phyloP scores from a whole-genome alignment of 2,888 invertebrate species.

The Chymomyza caudatula region DNA sequence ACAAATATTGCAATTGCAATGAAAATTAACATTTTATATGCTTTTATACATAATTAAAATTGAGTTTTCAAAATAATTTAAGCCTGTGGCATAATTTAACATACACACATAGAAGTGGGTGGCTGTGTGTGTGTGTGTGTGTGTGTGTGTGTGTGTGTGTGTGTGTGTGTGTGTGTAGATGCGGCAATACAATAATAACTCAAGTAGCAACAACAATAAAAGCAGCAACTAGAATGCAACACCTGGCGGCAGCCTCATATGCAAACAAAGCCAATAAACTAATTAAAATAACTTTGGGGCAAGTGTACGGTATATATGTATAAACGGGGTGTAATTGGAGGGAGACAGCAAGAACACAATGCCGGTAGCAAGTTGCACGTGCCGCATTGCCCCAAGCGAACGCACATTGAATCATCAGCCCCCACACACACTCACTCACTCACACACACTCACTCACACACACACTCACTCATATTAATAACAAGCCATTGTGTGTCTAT shows the following conservation, averaged over 20 bases:
- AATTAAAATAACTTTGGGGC: conserved; percentile 29
- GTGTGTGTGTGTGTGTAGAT: too few species aligned
- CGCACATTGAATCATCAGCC: neutral
- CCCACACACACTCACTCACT: too few species aligned
- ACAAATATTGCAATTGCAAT: conserved; percentile 42
- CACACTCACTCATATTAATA: neutral
- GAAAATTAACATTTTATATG: conserved; percentile 44
- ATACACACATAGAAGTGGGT: neutral
- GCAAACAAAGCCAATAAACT: conserved; percentile 29
- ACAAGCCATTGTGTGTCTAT: neutral
- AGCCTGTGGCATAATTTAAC: neutral
- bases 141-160: neutral
- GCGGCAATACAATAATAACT: too few species aligned
- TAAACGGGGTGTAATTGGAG: too few species aligned
- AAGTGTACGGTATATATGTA: too few species aligned
- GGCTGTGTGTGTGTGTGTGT: neutral
- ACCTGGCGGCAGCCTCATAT: conserved; percentile 43
- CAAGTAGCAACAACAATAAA: conserved; percentile 1
- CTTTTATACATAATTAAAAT: conserved; percentile 33
- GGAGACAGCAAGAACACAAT: too few species aligned
- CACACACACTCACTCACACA: too few species aligned
- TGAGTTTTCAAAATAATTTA: conserved; percentile 30
- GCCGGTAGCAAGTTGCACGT: neutral
- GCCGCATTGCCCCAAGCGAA: neutral
- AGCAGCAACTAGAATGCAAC: conserved; percentile 46